Base-by-base conservation (phyloP, 1,140 invertebrate genomes). In the Eubasilissa regina region DNA sequence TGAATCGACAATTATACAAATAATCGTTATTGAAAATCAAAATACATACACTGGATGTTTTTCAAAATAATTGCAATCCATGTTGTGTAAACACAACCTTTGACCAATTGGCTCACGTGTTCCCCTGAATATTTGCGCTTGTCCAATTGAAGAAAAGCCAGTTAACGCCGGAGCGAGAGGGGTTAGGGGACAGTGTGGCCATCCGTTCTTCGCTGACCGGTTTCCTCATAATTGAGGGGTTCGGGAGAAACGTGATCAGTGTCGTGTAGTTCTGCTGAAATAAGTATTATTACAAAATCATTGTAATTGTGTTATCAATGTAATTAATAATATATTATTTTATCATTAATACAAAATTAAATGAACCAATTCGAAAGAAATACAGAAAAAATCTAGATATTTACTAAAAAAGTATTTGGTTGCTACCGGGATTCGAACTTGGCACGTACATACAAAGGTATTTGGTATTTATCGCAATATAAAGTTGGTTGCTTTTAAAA, bases 201-300 rank as follows among this genome's bases (percentile, higher is more conserved):
- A 62, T 75, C 15, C 53, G 75, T 51, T 62, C 75, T 66, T 58
- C 66, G 25, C 58, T 25, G 66, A 58, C 64, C 58, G 21, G 80
- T 81, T 72, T 60, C 66, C 70, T 81, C 75, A 81, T 81, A 79
- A 81, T 81, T 81, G 76, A 70, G 19, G 66, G 15, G 66, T n/a
- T 70, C 66, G 35, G 11, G 66, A 3, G 17, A 25, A 6, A 70
- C 15, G 10, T 25, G 66, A 53, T 70, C 9, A 25, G 0, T 4
- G 66, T 8, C 44, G 25, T 35, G 25, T 35, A n/a, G 4, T 13
- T 48, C 0, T 48, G 7, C 12, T 12, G 53, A 55, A 55, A 55
- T 9, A 13, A n/a, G 9, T 55, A 15, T 55, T 55, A 51, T 51
- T 51, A 51, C 48, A 51, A 51, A 51, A 51, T n/a, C n/a, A n/a